A percentile compares a stretch with the other conserved stretches of the same genome.
Evolutionary conservation across 1,140 invertebrate species (phyloP).

Genomic region (Caenorhabditis elegans): WBcel235 BX284606.5:454001-454500

Average conservation of each 20-base stretch:
- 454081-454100: slow-evolving; percentile 40
- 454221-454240: no score
- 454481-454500: background rate
- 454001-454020: background rate
- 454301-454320: slow-evolving; percentile 44
- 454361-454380: slow-evolving; percentile 33
- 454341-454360: slow-evolving; percentile 34
- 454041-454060: background rate
- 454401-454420: background rate
- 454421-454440: background rate
- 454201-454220: background rate
- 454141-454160: slow-evolving; percentile 29
- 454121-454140: slow-evolving; percentile 33
- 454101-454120: slow-evolving; percentile 22
- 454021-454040: slow-evolving; percentile 1
- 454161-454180: slow-evolving; percentile 34
- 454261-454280: background rate
- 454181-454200: slow-evolving; percentile 31
- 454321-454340: slow-evolving; percentile 42
- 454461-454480: background rate
- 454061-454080: slow-evolving; percentile 1
- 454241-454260: background rate
- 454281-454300: slow-evolving; percentile 38
- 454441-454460: background rate
- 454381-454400: slow-evolving; percentile 11